Evolutionary conservation across 2,888 invertebrate species (phyloP).

Genomic region (Cosmia pyralina): DNA sequence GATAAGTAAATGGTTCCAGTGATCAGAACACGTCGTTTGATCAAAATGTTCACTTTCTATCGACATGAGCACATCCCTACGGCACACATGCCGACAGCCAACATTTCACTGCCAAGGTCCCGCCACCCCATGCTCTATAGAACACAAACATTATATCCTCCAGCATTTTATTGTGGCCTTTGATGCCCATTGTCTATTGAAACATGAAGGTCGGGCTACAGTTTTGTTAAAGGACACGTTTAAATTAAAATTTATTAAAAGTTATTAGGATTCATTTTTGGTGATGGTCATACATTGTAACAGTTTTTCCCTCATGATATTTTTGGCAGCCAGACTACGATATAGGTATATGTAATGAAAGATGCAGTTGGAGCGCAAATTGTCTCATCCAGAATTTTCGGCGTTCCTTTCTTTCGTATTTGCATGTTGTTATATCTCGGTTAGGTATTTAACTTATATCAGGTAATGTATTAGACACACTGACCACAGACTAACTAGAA

Average conservation of each 20-base stretch:
- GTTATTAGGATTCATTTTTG: background rate
- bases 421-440: too few species aligned
- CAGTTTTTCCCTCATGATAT: background rate
- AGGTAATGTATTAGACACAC: too few species aligned
- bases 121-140: slow-evolving; percentile 68
- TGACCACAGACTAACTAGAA: too few species aligned
- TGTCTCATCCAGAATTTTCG: too few species aligned
- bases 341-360: too few species aligned
- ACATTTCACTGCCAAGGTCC: slow-evolving; percentile 82
- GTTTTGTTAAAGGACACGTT: slow-evolving; percentile 31
- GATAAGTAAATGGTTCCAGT: background rate
- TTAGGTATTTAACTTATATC: too few species aligned
- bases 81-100: slow-evolving; percentile 62
- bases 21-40: background rate
- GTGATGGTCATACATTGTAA: background rate
- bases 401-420: too few species aligned
- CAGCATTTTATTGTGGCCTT: slow-evolving; percentile 41
- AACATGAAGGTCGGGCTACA: slow-evolving; percentile 43
- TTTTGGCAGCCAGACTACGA: background rate
- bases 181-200: slow-evolving; percentile 47
- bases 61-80: slow-evolving; percentile 64
- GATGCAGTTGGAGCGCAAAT: too few species aligned
- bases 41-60: slow-evolving; percentile 21
- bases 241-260: background rate
- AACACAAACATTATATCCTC: slow-evolving; percentile 60